Base-by-base conservation (phyloP, 2,113 vertebrate species). In the Sterna hirundo region DNA sequence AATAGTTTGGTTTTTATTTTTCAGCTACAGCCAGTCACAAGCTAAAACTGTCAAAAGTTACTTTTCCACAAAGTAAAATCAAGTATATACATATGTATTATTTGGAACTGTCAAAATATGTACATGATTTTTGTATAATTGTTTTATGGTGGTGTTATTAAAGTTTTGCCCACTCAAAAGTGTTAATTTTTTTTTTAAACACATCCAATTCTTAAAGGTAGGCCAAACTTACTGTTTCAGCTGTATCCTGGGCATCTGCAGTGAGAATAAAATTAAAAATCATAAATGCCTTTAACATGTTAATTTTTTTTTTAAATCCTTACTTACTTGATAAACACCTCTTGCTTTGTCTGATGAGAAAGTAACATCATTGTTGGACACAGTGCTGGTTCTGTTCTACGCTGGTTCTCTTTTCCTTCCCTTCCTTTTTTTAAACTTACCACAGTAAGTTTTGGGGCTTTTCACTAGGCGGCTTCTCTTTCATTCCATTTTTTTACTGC, bases 81-180 rank as follows among this genome's bases (percentile, higher is more conserved):
- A 96, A 92, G 61, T 96, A 62, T 85, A 91, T 98, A 79, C 93
- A 83, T 97, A 81, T 94, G 57, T 94, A 84, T 97, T 96, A 97
- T 96, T 98, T 98, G 95, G 96, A 97, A 96, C 61, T 79, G 72
- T 90, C 68, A 91, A 97, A 97, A 91, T 97, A 97, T 96, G 95
- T 95, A 97, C 42, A 96, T 98, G 93, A 94, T 91, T 98, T 97
- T 95, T 98, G 88, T 98, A 97, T 91, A 51, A 89, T 93, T 97
- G 91, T 96, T 98, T 97, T 97, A 86, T 86, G 64, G 55, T 93
- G 47, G 2, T 96, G 93, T 91, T 97, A 98, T 97, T 98, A 97
- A 97, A 96, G 96, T 96, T 97, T 96, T 97, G 71, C 83, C 77
- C 90, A 90, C 81, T 95, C 27, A 52, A 27, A 83, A 62, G 64